Evolutionary conservation across 2,797 vertebrate species (phyloP), one percentile per base, ranked within the genome.

Genomic region (Galaxias olidus): DNA sequence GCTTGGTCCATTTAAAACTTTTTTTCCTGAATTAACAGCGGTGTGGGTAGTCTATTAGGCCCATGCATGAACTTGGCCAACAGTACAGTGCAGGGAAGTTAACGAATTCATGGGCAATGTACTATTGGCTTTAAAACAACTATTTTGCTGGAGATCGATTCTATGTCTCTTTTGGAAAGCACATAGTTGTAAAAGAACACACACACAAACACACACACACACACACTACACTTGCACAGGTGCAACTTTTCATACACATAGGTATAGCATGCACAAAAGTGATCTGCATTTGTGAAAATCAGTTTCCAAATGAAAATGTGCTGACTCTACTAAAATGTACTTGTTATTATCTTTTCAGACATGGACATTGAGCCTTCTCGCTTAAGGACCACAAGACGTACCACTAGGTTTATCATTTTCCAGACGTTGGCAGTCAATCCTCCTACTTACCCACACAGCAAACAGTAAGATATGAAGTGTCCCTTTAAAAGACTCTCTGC

Each of bases 391-490:
- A 74, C 72, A 70, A 58, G 69, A 87, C 77, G 76, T 79, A 73
- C 69, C 78, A 67, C 57, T 73, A 55, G 64, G 69, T 76, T 78
- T 74, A 78, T 75, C 74, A 74, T 63, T 48, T 53, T 58, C 69
- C 81, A 81, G 80, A 81, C 56, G 54, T 71, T 71, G 69, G 63
- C 54, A 69, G 76, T 85, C 72, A 71, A 81, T 82, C 73, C 68
- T 72, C 73, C 14, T 54, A 68, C 68, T 84, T 86, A 90, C 82
- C 78, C 76, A 77, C 76, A 81, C 73, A 70, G 70, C 82, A 76
- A 84, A 84, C 79, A 68, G 77, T 53, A 84, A 75, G 75, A 76
- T 55, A 30, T 30, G 30, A 2, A 59, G 66, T 67, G 73, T 61
- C 72, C 67, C 81, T 69, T 72, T 49, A 69, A 87, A 88, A 68